These are phyloP conservation scores for Lypha dubia DNA, from an alignment of 2,888 invertebrate genomes.

Conservation along the genomic window DNA sequence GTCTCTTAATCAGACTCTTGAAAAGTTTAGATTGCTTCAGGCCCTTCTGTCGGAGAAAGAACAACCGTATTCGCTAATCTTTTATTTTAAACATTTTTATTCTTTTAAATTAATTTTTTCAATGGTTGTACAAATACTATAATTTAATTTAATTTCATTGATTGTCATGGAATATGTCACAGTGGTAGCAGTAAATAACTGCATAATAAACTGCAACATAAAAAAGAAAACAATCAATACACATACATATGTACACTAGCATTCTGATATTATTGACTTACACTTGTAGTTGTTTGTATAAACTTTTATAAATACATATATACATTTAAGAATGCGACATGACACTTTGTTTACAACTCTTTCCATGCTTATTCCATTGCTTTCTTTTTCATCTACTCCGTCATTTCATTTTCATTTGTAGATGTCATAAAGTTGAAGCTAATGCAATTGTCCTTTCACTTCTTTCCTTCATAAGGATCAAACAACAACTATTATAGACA, in stretches of 20 bases:
- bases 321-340: slow-evolving; percentile 58
- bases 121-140: not conserved
- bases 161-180: slow-evolving; percentile 35
- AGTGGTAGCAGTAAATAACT: slow-evolving; percentile 45
- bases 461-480: slow-evolving; percentile 43
- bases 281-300: not conserved
- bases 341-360: slow-evolving; percentile 70
- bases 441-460: slow-evolving; percentile 65
- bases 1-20: too few species aligned
- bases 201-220: slow-evolving; percentile 40
- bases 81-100: not conserved
- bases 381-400: too few species aligned
- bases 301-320: slow-evolving; percentile 21
- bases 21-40: too few species aligned
- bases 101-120: not conserved
- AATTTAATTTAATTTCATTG: slow-evolving; percentile 55
- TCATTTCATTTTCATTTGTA: slow-evolving; percentile 42
- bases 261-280: slow-evolving; percentile 8
- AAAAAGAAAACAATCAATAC: too few species aligned
- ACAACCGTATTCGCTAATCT: too few species aligned
- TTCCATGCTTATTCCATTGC: slow-evolving; percentile 18
- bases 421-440: slow-evolving; percentile 61
- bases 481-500: slow-evolving; percentile 55
- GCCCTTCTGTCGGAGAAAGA: too few species aligned
- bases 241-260: not conserved